A percentile compares a stretch with the other conserved stretches of the same genome.
These are phyloP conservation scores for Planococcus citri DNA, from an alignment of 1,140 invertebrate species.

Conservation along the genomic window DNA sequence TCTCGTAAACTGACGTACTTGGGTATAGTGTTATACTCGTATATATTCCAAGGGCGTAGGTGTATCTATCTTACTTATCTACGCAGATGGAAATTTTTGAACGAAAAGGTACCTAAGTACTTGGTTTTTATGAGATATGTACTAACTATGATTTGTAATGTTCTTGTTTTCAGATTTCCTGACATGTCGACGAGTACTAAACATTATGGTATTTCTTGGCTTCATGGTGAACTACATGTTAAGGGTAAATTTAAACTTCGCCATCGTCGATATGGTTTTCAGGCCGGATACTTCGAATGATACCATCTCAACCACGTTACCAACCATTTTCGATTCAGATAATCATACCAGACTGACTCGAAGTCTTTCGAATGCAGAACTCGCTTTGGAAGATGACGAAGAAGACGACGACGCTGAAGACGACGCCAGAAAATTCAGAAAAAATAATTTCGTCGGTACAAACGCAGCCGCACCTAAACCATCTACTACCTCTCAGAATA, in stretches of 20 bases:
- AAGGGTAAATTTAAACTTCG: constrained; percentile 75
- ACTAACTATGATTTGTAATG: no score
- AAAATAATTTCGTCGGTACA: neutral
- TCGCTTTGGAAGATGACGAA: neutral
- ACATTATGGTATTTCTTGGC: constrained; percentile 69
- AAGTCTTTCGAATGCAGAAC: neutral
- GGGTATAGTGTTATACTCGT: no score
- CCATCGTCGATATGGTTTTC: constrained; percentile 68
- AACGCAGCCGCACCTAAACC: neutral
- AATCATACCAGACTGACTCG: neutral
- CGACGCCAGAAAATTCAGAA: neutral
- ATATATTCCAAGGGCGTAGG: no score
- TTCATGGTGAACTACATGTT: constrained; percentile 82
- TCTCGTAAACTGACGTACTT: no score
- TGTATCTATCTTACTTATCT: no score
- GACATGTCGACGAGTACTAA: constrained; percentile 63
- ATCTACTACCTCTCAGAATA: neutral
- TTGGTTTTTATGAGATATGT: no score
- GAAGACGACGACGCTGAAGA: neutral
- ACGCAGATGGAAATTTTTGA: no score
- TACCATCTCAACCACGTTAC: neutral
- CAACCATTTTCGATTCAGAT: neutral
- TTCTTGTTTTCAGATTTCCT: constrained; percentile 30
- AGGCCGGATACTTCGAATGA: neutral
- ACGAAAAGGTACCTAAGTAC: no score